A percentile compares a stretch with the other conserved stretches of the same genome.
Evolutionary conservation across 2,797 vertebrate genomes (phyloP).

Genomic region (Anguilla anguilla): DNA sequence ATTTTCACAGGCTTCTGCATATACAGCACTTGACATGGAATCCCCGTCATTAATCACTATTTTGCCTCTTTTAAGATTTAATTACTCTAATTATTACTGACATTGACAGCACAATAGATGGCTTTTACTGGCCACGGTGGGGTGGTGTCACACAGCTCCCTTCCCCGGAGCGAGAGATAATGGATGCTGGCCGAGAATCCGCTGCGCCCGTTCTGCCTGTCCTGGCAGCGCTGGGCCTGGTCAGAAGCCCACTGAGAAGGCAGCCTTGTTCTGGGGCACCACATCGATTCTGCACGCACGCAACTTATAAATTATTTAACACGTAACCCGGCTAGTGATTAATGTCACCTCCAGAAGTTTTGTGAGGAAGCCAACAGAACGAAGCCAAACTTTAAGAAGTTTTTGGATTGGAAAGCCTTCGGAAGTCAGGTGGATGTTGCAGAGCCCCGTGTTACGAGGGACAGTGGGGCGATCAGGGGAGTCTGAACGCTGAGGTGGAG

Average conservation of each 20-base stretch:
- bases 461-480: too few species aligned
- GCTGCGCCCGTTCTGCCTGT: not conserved
- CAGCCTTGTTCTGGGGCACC: slow-evolving; percentile 12
- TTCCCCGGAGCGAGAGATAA: slow-evolving; percentile 36
- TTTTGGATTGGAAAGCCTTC: not conserved
- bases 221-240: not conserved
- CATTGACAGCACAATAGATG: not conserved
- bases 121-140: slow-evolving; percentile 18
- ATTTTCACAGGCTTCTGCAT: not conserved
- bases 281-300: slow-evolving; percentile 29
- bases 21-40: not conserved
- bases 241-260: slow-evolving; percentile 15
- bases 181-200: not conserved
- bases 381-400: slow-evolving; percentile 20
- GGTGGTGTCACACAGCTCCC: slow-evolving; percentile 34
- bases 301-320: slow-evolving; percentile 54
- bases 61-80: slow-evolving; percentile 10
- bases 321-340: slow-evolving; percentile 32
- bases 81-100: slow-evolving; percentile 3
- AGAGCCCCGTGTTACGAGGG: too few species aligned
- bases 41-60: slow-evolving; percentile 15
- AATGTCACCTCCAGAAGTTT: slow-evolving; percentile 54
- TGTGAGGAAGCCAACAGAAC: slow-evolving; percentile 25
- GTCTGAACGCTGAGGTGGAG: too few species aligned
- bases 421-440: not conserved